Evolutionary conservation across 1,140 invertebrate species (phyloP).

Genomic region (Danaus plexippus): DNA sequence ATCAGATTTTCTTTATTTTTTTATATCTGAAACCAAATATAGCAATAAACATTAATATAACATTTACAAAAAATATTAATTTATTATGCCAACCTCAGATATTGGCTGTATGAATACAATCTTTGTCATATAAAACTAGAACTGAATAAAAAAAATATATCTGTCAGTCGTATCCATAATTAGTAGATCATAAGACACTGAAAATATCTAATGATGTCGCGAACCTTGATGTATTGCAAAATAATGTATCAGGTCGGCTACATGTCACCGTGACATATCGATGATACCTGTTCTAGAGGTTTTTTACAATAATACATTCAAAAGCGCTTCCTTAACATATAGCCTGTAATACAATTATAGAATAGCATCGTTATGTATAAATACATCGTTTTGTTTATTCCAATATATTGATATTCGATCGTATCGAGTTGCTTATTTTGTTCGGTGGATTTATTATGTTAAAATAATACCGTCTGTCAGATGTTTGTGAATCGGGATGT

Average conservation of each 20-base stretch:
- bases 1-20: too few relatives aligned
- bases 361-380: too few relatives aligned
- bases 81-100: too few relatives aligned
- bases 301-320: conserved; percentile 29
- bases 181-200: conserved; percentile 9
- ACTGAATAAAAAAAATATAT: not conserved
- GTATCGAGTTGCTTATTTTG: conserved; percentile 64
- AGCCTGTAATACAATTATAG: conserved; percentile 42
- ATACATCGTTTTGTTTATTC: conserved; percentile 54
- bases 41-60: too few relatives aligned
- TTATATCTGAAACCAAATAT: too few relatives aligned
- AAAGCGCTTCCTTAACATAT: conserved; percentile 46
- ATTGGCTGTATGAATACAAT: too few relatives aligned
- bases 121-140: not conserved
- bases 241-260: conserved; percentile 28
- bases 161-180: conserved; percentile 10
- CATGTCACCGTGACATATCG: conserved; percentile 27
- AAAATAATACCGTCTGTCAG: conserved; percentile 66
- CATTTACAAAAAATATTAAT: too few relatives aligned
- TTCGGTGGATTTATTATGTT: conserved; percentile 67
- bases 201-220: conserved; percentile 14
- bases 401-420: conserved; percentile 63
- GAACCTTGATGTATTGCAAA: conserved; percentile 30
- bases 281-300: conserved; percentile 28
- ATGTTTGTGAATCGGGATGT: conserved; percentile 67